Evolutionary conservation across 1,140 invertebrate genomes (phyloP).

Genomic region (Wasmannia auropunctata): DNA sequence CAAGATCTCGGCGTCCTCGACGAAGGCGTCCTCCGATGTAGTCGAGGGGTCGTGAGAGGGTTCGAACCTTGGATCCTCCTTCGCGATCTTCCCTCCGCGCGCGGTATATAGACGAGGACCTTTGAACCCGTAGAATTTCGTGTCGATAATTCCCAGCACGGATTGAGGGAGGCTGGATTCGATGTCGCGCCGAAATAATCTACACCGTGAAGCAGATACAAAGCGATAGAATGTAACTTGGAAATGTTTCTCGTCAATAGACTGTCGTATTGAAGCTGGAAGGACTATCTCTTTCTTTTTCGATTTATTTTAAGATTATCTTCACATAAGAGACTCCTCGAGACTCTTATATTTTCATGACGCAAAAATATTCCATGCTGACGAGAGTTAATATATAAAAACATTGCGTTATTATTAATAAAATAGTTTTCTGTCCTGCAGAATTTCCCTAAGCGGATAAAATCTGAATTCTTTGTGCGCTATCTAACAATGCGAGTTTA

Average conservation of each 20-base stretch:
- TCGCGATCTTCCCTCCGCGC: constrained; percentile 60
- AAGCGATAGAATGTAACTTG: not conserved
- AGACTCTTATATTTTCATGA: not conserved
- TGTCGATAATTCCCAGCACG: constrained; percentile 66
- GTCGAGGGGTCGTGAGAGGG: constrained; percentile 78
- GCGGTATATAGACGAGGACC: constrained; percentile 64
- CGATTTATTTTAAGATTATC: not conserved
- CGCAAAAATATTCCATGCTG: not conserved
- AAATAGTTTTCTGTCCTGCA: not conserved
- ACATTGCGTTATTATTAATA: not conserved
- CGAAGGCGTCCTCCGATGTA: constrained; percentile 42
- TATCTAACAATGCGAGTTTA: not conserved
- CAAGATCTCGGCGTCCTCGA: constrained; percentile 45
- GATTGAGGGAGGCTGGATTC: not conserved
- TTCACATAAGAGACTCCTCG: not conserved
- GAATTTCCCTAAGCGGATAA: not conserved
- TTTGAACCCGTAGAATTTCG: constrained; percentile 76
- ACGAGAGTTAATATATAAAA: not conserved
- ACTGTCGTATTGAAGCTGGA: not conserved
- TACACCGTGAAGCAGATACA: not conserved
- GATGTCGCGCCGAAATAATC: constrained; percentile 31
- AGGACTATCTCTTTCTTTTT: not conserved
- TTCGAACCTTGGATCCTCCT: constrained; percentile 65
- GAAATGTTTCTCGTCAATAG: not conserved
- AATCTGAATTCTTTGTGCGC: not conserved